Base-by-base conservation (phyloP, 2,797 vertebrate genomes). In the Leuciscus waleckii region DNA sequence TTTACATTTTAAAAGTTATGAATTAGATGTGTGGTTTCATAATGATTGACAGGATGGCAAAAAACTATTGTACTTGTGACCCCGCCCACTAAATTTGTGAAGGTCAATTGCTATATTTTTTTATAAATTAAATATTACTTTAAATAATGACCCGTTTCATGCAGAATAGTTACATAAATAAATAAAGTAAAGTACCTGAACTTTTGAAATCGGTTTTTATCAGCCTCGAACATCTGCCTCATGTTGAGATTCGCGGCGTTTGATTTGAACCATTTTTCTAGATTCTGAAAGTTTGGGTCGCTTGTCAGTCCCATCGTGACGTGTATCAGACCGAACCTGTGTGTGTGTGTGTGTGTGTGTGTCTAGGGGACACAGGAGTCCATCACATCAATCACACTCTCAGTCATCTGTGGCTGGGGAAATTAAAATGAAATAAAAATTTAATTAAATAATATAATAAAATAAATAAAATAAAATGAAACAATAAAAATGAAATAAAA, bases 141-240 rank as follows among this genome's bases (percentile, higher is more conserved):
- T 11, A 69, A 37, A 86, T 13, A 63, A 35, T 49, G 0, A 8
- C 5, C 14, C n/a, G 7, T 1, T 32, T 69, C 79, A 39, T 19
- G 32, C 29, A 80, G 11, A 8, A 41, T 51, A 46, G 11, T 37
- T 7, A 11, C 26, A 23, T 21, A 29, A 9, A 69, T 3, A 32
- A 1, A 41, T 73, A 23, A 51, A 49, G 11, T 4, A 46, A 19
- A 87, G 71, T 94, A 99, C 98, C 97, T 99, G 93, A 98, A 93
- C 74, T 95, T 97, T 89, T 87, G 92, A 95, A 98, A 99, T 63
- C 98, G 95, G 7, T 96, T 95, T 90, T 95, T 95, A 86, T 98
- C 96, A 13, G 91, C 84, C 9, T 97, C 95, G 88, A 99, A 99
- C 92, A 99, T 95, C 82, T 95, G 91, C 90, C 97, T 96, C 92